These are phyloP conservation scores for Allacma fusca DNA, from an alignment of 2,888 invertebrate genomes.

Conservation along the genomic window DNA sequence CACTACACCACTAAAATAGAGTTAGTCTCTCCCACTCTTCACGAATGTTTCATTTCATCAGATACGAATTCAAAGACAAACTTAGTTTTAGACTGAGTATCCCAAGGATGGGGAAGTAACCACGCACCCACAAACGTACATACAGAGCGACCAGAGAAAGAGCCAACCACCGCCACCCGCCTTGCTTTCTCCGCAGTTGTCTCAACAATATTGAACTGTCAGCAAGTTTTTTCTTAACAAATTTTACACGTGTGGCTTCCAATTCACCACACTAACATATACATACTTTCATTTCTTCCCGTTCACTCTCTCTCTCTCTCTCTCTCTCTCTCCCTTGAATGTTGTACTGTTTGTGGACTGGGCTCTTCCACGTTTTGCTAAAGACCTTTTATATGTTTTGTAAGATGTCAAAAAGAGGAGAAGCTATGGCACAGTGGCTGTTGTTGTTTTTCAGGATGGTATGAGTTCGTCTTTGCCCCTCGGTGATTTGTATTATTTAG, in stretches of 20 bases:
- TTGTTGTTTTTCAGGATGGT: no score
- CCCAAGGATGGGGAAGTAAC: neutral
- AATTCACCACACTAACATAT: constrained; percentile 7
- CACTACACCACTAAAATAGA: constrained; percentile 34
- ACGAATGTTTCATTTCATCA: constrained; percentile 29
- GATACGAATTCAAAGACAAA: constrained; percentile 40
- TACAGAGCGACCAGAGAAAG: constrained; percentile 1
- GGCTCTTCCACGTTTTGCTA: no score
- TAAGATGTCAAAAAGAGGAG: no score
- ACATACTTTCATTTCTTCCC: neutral
- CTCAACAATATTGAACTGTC: constrained; percentile 33
- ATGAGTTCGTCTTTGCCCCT: neutral
- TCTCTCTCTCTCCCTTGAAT: constrained; percentile 10
- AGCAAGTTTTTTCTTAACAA: constrained; percentile 35
- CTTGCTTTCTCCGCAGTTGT: constrained; percentile 15
- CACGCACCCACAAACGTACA: constrained; percentile 3
- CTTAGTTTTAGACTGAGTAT: neutral
- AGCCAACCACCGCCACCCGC: constrained; percentile 3
- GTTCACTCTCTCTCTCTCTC: neutral
- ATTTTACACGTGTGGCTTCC: constrained; percentile 28
- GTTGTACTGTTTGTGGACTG: no score
- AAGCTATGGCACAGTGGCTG: no score
- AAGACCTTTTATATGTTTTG: no score
- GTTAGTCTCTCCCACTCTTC: constrained; percentile 24
- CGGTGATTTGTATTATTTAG: neutral